Evolutionary conservation across 1,140 invertebrate genomes (phyloP), one percentile per base, ranked within the genome.

Genomic region (Apis cerana): DNA sequence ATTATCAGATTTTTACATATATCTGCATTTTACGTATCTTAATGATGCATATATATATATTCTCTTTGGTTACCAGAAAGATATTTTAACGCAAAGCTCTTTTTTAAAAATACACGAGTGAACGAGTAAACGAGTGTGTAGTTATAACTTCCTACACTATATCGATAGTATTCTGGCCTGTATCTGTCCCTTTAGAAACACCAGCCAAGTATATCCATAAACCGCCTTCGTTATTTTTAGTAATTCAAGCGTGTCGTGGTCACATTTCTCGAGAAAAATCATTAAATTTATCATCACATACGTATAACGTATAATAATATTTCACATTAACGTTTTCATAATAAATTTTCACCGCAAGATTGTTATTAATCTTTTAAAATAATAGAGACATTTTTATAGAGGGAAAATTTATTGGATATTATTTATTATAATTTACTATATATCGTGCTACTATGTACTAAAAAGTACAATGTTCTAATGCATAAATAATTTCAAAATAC

Each of bases 181-280:
- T 56, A 43, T 68, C 59, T 70, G 9, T 74, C 54, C 71, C n/a
- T 62, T 84, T 59, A 80, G 54, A n/a, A 72, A 82, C 64, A 64
- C 62, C 15, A 54, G 2, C 54, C 61, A 64, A 27, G 3, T 83
- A 11, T 70, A 13, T 70, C 64, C 58, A 3, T 27, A 68, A 70
- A 70, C 64, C 61, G 56, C 69, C 76, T 69, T 88, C 87, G 84
- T 88, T 88, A 88, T 88, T 88, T 88, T 83, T 82, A 88, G 77
- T 88, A 84, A 89, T 64, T 81, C 87, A 33, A 86, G 61, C 87
- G 82, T 81, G 48, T 43, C 23, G 50, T 64, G 50, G 64, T 65
- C n/a, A 43, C 58, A 54, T 59, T 48, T 48, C 33, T 23, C 43
- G 19, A 69, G 62, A 67, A 58, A 82, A 72, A 77, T 75, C 80